phyloP scores from a whole-genome alignment of 2,797 vertebrate genomes.

The Triplophysa bombifrons region DNA sequence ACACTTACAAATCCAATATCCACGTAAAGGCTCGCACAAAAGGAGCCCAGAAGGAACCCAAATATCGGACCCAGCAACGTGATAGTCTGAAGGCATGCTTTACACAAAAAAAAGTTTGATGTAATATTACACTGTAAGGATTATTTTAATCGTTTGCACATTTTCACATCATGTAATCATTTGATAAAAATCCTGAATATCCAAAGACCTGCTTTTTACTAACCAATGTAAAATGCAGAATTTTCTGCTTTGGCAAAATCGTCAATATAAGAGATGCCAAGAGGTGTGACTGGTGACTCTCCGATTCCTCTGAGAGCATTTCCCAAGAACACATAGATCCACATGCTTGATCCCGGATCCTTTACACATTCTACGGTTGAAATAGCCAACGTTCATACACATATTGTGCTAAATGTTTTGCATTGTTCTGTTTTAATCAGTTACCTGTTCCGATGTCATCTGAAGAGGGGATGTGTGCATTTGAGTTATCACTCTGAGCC shows the following conservation, averaged over 20 bases:
- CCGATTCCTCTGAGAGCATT: conserved; percentile 92
- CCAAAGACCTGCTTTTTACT: conserved; percentile 34
- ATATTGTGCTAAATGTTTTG: too few relatives aligned
- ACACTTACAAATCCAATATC: conserved; percentile 77
- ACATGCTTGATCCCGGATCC: conserved; percentile 84
- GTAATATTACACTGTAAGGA: not conserved
- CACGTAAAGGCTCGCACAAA: conserved; percentile 78
- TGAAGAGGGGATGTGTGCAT: conserved; percentile 50
- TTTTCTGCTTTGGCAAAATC: conserved; percentile 90
- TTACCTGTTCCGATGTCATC: not conserved
- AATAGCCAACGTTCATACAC: not conserved
- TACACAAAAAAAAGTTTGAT: not conserved
- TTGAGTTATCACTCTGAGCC: conserved; percentile 33
- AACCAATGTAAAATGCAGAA: conserved; percentile 92
- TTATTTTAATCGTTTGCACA: not conserved
- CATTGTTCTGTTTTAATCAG: not conserved
- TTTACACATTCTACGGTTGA: conserved; percentile 77
- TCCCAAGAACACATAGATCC: conserved; percentile 90
- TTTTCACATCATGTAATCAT: not conserved
- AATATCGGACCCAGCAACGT: conserved; percentile 77
- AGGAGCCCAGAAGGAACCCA: conserved; percentile 78
- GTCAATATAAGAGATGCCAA: conserved; percentile 94
- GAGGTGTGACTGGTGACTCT: conserved; percentile 88
- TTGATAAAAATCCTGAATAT: not conserved
- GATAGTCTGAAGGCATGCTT: conserved; percentile 81